phyloP scores from a whole-genome alignment of 2,797 vertebrate species.

The Pachyuromys duprasi region DNA sequence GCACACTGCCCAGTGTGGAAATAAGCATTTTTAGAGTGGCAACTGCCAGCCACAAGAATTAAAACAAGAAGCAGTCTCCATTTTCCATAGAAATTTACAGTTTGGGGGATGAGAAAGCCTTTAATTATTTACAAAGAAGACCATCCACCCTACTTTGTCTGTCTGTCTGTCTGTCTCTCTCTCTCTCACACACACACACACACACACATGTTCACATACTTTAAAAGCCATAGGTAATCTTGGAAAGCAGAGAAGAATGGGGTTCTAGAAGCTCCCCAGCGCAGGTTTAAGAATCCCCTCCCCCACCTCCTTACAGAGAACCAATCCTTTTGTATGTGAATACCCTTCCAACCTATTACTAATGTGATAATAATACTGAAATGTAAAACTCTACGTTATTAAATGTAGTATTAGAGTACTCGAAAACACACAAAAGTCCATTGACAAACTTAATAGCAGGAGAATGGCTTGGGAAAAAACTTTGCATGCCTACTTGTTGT shows the following conservation, averaged over 20 bases:
- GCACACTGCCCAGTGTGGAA: background rate
- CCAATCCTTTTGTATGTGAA: background rate
- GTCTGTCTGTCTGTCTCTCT: too few species aligned
- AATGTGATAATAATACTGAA: background rate
- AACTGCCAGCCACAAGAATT: background rate
- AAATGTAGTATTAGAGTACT: background rate
- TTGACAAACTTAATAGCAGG: background rate
- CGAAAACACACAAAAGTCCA: background rate
- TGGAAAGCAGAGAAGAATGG: background rate
- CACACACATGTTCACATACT: background rate
- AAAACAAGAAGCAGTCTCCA: background rate
- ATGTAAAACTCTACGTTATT: background rate
- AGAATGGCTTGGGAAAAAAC: background rate
- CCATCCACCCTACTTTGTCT: background rate
- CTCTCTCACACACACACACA: background rate
- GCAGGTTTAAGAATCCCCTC: background rate
- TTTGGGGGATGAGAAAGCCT: background rate
- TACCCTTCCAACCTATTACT: background rate
- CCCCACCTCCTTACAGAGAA: background rate
- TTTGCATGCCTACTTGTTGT: background rate
- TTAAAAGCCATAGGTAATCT: background rate
- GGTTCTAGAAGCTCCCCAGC: background rate
- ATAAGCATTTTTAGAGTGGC: background rate
- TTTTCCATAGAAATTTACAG: constrained; percentile 29
- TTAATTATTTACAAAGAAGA: constrained; percentile 8